phyloP scores from a whole-genome alignment of 2,113 vertebrate genomes.

The Emberiza fucata region DNA sequence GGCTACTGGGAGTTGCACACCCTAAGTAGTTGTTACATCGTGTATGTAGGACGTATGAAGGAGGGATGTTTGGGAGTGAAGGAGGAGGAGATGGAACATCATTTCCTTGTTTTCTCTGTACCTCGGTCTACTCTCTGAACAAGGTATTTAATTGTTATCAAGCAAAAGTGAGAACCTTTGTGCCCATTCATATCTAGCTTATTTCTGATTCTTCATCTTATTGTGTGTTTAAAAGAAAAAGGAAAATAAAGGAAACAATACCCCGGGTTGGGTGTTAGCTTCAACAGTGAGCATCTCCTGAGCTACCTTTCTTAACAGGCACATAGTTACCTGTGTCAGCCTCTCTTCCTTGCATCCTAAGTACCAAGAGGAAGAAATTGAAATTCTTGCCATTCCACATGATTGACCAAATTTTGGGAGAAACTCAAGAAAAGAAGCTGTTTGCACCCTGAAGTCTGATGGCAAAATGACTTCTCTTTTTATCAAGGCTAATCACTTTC shows the following conservation, averaged over 20 bases:
- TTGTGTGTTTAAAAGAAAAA: neutral
- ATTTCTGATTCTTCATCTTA: neutral
- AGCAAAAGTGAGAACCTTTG: neutral
- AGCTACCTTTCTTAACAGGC: neutral
- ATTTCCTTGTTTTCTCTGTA: neutral
- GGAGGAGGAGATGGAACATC: neutral
- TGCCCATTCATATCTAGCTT: neutral
- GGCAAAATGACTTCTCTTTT: neutral
- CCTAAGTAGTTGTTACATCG: neutral
- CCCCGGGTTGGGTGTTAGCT: neutral
- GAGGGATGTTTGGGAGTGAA: neutral
- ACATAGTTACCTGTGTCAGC: neutral
- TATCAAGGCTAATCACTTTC: conserved; percentile 6
- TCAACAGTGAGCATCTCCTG: neutral
- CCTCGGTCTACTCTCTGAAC: neutral
- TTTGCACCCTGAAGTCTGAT: neutral
- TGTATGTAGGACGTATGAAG: no score
- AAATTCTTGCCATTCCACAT: neutral
- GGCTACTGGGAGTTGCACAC: neutral
- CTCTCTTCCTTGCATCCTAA: neutral
- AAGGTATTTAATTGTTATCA: neutral
- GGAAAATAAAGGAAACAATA: no score
- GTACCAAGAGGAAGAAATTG: neutral
- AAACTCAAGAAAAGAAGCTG: neutral
- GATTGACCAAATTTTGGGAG: neutral